These are phyloP conservation scores for Capra hircus DNA, from an alignment of 2,113 vertebrate species.

Conservation along the genomic window DNA sequence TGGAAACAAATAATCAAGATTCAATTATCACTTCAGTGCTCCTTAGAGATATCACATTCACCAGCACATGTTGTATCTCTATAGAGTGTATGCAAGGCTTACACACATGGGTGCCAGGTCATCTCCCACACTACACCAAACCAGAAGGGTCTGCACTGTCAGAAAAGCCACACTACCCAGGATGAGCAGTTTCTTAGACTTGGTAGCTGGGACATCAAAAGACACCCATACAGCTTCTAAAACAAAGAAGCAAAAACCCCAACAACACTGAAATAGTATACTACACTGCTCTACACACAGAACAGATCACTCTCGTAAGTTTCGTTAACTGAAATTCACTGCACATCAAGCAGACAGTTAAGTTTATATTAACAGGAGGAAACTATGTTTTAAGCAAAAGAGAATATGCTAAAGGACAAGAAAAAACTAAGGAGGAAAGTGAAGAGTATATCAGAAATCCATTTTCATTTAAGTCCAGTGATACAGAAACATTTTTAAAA, in stretches of 20 bases:
- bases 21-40: slow-evolving; percentile 43
- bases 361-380: not conserved
- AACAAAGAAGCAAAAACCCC: not conserved
- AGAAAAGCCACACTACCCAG: not conserved
- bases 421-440: not conserved
- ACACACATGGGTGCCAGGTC: not conserved
- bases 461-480: not conserved
- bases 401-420: not conserved
- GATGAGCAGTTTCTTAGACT: not conserved
- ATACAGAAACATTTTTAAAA: not conserved
- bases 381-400: not conserved
- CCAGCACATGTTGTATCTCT: not conserved
- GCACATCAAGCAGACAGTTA: not conserved
- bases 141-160: not conserved
- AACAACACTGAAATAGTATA: not conserved
- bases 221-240: not conserved
- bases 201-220: not conserved
- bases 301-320: not conserved
- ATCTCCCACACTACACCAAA: not conserved
- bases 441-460: not conserved
- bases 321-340: not conserved
- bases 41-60: not conserved
- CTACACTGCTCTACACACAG: not conserved
- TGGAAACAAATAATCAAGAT: slow-evolving; percentile 16
- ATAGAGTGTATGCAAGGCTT: not conserved